Percentiles rank a stretch among this genome's conserved stretches.
phyloP scores from a whole-genome alignment of 2,797 vertebrate species.

The Choloepus didactylus region DNA sequence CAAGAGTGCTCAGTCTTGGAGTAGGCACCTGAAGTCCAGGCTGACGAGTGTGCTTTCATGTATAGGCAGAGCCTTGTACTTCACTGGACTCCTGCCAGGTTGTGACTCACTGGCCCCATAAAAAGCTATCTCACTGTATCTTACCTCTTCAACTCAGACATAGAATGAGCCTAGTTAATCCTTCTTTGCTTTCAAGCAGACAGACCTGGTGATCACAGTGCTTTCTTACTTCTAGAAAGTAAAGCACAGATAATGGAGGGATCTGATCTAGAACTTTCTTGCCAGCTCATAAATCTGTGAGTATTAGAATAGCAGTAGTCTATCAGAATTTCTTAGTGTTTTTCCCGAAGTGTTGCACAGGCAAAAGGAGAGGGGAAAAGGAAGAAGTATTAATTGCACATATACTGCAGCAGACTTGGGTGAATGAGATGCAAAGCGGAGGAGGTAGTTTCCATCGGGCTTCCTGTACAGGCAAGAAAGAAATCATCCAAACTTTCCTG shows the following conservation, averaged over 20 bases:
- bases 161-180: neutral
- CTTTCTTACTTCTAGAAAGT: constrained; percentile 26
- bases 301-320: neutral
- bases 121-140: neutral
- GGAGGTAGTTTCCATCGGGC: neutral
- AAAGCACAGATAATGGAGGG: constrained; percentile 15
- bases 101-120: neutral
- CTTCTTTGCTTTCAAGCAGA: constrained; percentile 2
- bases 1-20: neutral
- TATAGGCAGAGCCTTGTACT: neutral
- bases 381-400: neutral
- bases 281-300: neutral
- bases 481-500: neutral
- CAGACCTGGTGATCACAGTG: neutral
- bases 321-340: neutral
- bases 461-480: neutral
- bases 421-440: neutral
- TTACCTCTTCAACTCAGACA: neutral
- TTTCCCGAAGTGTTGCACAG: neutral
- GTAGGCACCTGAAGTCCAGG: neutral
- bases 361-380: neutral
- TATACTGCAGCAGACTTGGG: accelerated
- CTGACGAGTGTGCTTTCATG: neutral
- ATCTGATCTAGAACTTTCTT: neutral
- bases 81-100: neutral